Base-by-base conservation (phyloP, 2,797 vertebrate species). In the Oreortyx pictus region DNA sequence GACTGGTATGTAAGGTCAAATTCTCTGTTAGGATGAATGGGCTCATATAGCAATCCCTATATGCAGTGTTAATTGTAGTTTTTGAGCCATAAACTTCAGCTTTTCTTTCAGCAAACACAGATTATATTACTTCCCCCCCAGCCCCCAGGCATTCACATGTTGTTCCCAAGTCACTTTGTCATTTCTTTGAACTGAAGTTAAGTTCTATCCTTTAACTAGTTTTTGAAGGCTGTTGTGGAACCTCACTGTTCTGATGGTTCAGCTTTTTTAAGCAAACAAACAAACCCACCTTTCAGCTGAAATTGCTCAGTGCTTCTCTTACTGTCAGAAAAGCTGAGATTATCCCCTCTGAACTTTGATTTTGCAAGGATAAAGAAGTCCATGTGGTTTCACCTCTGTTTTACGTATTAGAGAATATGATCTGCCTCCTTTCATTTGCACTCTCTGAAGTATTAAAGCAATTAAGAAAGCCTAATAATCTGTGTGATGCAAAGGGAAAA, bases 1-100 rank as follows among this genome's bases (percentile, higher is more conserved):
- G 84, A 56, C n/a, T 59, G 44, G 52, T 72, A 41, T 52, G 37
- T 70, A 27, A 37, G 82, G 81, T 85, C 46, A 59, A 39, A 20
- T n/a, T 82, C 52, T 47, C 22, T 88, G 3, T 67, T 88, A 64
- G 4, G 46, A 88, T 57, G 66, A 59, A 29, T 20, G 27, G 4
- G 2, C 81, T 96, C 91, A 46, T 84, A 0, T 91, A 74, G 68
- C 1, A 1, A 11, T 65, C 56, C 68, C 20, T 49, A 0, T 37
- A 43, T 66, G 49, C 78, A 75, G 52, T 82, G 14, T 74, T 82
- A 88, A 72, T 79, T 86, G 35, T 88, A 14, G 67, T 88, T 80
- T 82, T 85, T 85, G 33, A 94, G 66, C 46, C 43, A 24, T 82
- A 56, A 44, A 54, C 57, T 84, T 65, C 25, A 90, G 49, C 46